Evolutionary conservation across 2,888 invertebrate species (phyloP).

Genomic region (Liopterus haemorrhoidalis): DNA sequence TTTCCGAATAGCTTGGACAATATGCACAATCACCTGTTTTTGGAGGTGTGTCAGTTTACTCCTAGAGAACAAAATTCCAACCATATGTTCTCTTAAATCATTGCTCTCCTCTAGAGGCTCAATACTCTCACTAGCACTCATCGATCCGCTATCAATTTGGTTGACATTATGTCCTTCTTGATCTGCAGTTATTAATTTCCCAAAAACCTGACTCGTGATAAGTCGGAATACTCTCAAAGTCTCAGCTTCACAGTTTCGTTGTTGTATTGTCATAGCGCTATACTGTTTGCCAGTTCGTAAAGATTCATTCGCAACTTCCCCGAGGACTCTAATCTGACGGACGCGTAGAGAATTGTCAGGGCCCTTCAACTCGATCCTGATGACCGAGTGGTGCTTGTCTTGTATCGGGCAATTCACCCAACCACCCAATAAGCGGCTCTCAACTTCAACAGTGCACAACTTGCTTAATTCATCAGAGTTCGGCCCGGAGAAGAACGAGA

Average conservation of each 20-base stretch:
- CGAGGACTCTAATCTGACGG: constrained; percentile 71
- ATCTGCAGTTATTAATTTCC: constrained; percentile 75
- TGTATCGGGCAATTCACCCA: constrained; percentile 86
- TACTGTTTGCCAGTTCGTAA: constrained; percentile 50
- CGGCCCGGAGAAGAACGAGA: constrained; percentile 78
- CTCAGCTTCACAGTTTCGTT: constrained; percentile 83
- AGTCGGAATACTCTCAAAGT: constrained; percentile 87
- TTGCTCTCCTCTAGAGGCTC: constrained; percentile 49
- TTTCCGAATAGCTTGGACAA: constrained; percentile 83
- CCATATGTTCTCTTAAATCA: constrained; percentile 84
- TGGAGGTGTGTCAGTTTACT: constrained; percentile 90
- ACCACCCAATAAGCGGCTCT: constrained; percentile 68
- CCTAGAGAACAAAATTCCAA: constrained; percentile 90
- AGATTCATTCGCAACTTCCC: constrained; percentile 55
- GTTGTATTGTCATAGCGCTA: constrained; percentile 63
- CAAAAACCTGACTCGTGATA: constrained; percentile 89
- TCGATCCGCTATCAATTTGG: constrained; percentile 35
- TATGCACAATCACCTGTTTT: constrained; percentile 85
- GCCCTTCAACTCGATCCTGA: constrained; percentile 83
- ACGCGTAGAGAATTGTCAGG: constrained; percentile 86
- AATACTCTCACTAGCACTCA: constrained; percentile 40
- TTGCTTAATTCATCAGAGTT: constrained; percentile 76
- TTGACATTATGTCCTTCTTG: constrained; percentile 40
- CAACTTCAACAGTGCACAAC: constrained; percentile 78
- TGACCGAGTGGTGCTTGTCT: constrained; percentile 48